These are phyloP conservation scores for Clamator glandarius DNA, from an alignment of 2,797 vertebrate species.

Conservation along the genomic window DNA sequence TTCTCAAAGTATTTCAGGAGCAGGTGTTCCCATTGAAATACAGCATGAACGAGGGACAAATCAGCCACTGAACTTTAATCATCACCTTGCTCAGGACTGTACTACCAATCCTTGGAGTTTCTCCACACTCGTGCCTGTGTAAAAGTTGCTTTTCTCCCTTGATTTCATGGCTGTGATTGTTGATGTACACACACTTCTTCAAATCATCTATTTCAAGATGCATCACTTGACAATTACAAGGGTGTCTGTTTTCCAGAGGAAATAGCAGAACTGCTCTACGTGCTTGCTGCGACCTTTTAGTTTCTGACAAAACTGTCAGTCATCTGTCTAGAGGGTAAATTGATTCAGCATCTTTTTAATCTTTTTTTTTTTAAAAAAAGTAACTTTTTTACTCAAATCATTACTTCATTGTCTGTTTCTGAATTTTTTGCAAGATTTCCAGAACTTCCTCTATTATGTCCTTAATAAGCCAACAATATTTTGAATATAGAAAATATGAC, in stretches of 20 bases:
- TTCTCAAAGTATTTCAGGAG: neutral
- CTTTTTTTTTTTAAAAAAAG: neutral
- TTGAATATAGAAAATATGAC: neutral
- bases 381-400: neutral
- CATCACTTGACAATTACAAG: neutral
- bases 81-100: neutral
- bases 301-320: neutral
- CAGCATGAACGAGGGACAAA: neutral
- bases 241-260: neutral
- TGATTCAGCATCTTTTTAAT: neutral
- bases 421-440: neutral
- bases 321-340: neutral
- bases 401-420: neutral
- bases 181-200: neutral
- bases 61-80: neutral
- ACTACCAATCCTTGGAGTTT: neutral
- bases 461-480: neutral
- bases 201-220: neutral
- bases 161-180: neutral
- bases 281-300: neutral
- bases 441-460: neutral
- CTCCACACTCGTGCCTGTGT: neutral
- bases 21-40: neutral
- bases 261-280: neutral
- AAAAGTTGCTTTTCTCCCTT: neutral